phyloP scores from a whole-genome alignment of 2,888 invertebrate genomes.

The Actias luna region DNA sequence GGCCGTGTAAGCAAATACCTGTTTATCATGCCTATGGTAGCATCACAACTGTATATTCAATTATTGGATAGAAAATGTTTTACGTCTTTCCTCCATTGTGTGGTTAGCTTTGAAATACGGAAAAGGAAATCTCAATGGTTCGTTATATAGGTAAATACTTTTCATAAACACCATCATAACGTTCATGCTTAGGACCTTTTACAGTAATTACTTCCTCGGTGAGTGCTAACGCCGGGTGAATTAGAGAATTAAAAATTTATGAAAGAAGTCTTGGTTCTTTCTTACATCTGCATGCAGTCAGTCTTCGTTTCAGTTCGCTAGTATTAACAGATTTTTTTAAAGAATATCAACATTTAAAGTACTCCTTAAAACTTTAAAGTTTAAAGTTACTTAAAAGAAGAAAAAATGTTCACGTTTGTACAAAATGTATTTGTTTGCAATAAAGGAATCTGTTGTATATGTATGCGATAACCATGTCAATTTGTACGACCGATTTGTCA shows the following conservation, averaged over 20 bases:
- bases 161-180: slow-evolving; percentile 80
- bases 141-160: slow-evolving; percentile 67
- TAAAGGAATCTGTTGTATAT: not conserved
- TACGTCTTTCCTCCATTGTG: slow-evolving; percentile 50
- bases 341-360: not conserved
- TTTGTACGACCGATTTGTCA: no score
- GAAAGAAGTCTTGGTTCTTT: slow-evolving; percentile 71
- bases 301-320: not conserved
- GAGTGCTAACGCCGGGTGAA: slow-evolving; percentile 60
- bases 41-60: slow-evolving; percentile 19
- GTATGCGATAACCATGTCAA: no score
- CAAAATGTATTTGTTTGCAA: no score
- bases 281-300: slow-evolving; percentile 47
- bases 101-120: slow-evolving; percentile 50
- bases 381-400: no score
- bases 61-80: slow-evolving; percentile 12
- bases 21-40: slow-evolving; percentile 40
- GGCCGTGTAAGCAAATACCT: slow-evolving; percentile 48
- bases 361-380: not conserved
- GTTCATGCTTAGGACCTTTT: slow-evolving; percentile 79
- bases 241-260: slow-evolving; percentile 75
- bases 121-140: slow-evolving; percentile 60
- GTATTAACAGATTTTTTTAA: not conserved
- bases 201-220: slow-evolving; percentile 70
- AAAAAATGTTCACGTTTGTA: no score